A percentile compares a stretch with the other conserved stretches of the same genome.
Evolutionary conservation across 37 sponge, comb jelly and placozoan species (phyloP).

Genomic region (Dysidea cf. avara): DNA sequence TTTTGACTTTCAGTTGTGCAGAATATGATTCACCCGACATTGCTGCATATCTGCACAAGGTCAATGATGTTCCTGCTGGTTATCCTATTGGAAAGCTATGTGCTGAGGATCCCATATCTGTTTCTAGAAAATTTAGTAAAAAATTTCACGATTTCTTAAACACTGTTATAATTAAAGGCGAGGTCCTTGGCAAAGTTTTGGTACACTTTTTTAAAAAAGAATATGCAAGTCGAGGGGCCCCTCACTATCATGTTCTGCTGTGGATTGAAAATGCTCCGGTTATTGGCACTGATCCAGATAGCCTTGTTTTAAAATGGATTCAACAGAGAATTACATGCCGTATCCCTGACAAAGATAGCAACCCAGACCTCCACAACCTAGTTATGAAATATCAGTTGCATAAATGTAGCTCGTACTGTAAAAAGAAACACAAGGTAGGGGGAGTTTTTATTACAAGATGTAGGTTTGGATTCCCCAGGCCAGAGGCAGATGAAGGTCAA

Average conservation of each 20-base stretch:
- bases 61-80: slow-evolving; percentile 23
- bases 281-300: background rate
- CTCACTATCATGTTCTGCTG: slow-evolving; percentile 43
- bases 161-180: slow-evolving; percentile 33
- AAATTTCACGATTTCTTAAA: slow-evolving; percentile 35
- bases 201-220: slow-evolving; percentile 34
- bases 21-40: background rate
- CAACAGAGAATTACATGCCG: slow-evolving; percentile 20
- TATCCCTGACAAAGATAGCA: slow-evolving; percentile 13
- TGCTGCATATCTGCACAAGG: slow-evolving; percentile 22
- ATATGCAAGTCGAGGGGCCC: slow-evolving; percentile 33
- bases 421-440: background rate
- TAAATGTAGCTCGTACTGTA: slow-evolving; percentile 37
- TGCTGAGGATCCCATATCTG: slow-evolving; percentile 55
- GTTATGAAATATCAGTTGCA: slow-evolving; percentile 34
- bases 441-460: slow-evolving; percentile 4
- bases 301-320: slow-evolving; percentile 8
- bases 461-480: slow-evolving; percentile 18
- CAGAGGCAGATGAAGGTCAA: background rate
- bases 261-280: slow-evolving; percentile 53
- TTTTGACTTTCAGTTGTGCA: slow-evolving; percentile 33
- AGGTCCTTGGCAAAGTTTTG: slow-evolving; percentile 33
- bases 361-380: slow-evolving; percentile 17
- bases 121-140: slow-evolving; percentile 41
- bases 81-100: slow-evolving; percentile 41